phyloP scores from a whole-genome alignment of 1,140 invertebrate genomes.

The Liolophura sinensis region DNA sequence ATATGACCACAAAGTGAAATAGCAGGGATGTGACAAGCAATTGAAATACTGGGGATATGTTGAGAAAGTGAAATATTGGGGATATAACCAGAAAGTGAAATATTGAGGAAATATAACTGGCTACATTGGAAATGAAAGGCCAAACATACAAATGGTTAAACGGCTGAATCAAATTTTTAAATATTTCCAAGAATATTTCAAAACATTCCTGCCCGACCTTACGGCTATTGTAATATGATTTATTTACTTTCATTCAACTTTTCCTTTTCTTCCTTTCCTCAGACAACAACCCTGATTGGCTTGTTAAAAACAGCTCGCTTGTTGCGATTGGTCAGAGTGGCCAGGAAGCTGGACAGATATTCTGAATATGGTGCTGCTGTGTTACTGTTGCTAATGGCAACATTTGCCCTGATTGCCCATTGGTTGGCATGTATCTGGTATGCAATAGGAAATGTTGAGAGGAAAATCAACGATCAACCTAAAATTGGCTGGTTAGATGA shows the following conservation, averaged over 20 bases:
- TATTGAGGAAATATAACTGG: too few species aligned
- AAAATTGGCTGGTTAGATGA: slow-evolving; percentile 93
- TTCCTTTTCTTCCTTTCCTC: slow-evolving; percentile 43
- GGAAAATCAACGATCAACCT: slow-evolving; percentile 60
- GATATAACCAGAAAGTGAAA: too few species aligned
- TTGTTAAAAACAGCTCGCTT: slow-evolving; percentile 96
- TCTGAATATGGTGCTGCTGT: slow-evolving; percentile 99
- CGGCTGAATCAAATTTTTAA: too few species aligned
- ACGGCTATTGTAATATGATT: too few species aligned
- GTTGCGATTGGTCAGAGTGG: slow-evolving; percentile 92
- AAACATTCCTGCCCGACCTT: too few species aligned
- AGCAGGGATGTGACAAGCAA: too few species aligned
- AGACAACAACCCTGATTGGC: slow-evolving; percentile 98
- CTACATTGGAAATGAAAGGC: too few species aligned
- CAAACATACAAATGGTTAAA: too few species aligned
- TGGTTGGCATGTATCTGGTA: slow-evolving; percentile 99
- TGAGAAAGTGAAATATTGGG: neutral
- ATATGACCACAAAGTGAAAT: too few species aligned
- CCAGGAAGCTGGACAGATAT: slow-evolving; percentile 97
- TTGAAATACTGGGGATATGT: too few species aligned
- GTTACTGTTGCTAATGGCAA: slow-evolving; percentile 93
- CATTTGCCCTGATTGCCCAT: slow-evolving; percentile 97
- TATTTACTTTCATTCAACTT: too few species aligned
- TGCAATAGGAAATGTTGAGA: slow-evolving; percentile 95
- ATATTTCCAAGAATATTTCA: too few species aligned